Base-by-base conservation (phyloP, 2,113 vertebrate species). In the Gallinago paraguaiae region DNA sequence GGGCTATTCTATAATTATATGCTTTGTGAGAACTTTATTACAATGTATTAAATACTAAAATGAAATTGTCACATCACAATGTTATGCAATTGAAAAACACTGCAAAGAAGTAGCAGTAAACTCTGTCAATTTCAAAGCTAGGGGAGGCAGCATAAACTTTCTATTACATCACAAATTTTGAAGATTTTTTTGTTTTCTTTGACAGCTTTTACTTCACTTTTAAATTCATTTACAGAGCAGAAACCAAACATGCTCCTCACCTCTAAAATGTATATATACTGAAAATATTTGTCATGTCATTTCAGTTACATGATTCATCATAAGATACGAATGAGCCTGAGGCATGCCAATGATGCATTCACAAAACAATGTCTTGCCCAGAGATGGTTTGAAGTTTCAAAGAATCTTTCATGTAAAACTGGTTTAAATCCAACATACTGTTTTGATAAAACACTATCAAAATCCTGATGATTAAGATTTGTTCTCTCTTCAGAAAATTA, bases 61-160 rank as follows among this genome's bases (percentile, higher is more conserved):
- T 35, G 12, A 79, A 70, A 35, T 35, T 37, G 14, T 39, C 31
- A 11, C 22, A 45, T 84, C 28, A 15, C 3, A 30, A 39, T 18
- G 87, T 60, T 57, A 57, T 41, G 48, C 22, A 78, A 81, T 2
- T 53, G n/a, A 61, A 77, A 77, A 33, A 3, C 1, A 6, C 69
- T 54, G 10, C 24, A 71, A 54, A 67, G 45, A 0, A 1, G 2
- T 4, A 63, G 3, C 4, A 33, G 3, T 35, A 25, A 81, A 3
- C 7, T 61, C 11, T 24, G 33, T 4, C 20, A 59, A 5, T 71
- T 35, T 56, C 35, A 9, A 25, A 51, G 13, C 18, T 60, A 51
- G 68, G 13, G 13, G 31, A 83, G 3, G 25, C 17, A 51, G 3
- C 18, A 46, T 11, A 61, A 82, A 48, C 10, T 76, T 57, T 61